These are phyloP conservation scores for Aporrectodea caliginosa DNA, from an alignment of 1,140 invertebrate species.

Conservation along the genomic window DNA sequence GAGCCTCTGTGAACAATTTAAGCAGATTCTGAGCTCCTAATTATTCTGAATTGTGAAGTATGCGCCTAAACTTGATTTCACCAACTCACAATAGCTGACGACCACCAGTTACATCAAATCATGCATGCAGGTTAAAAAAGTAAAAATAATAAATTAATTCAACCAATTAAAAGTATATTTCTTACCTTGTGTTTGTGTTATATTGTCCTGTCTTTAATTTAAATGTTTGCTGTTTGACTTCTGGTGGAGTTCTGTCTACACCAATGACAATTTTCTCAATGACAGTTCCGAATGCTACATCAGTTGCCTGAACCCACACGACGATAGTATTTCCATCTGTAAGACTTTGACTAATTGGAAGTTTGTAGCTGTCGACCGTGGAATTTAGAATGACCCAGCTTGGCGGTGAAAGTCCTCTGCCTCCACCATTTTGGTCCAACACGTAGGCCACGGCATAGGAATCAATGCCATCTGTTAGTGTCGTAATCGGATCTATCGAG, in stretches of 20 bases:
- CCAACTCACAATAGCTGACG: too few relatives aligned
- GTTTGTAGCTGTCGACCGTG: background rate
- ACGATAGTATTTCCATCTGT: background rate
- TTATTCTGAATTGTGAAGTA: too few relatives aligned
- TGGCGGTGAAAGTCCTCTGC: background rate
- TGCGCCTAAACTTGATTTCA: too few relatives aligned
- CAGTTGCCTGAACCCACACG: background rate
- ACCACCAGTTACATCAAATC: too few relatives aligned
- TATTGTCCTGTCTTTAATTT: background rate
- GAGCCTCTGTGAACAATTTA: too few relatives aligned
- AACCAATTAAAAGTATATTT: too few relatives aligned
- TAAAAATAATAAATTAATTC: too few relatives aligned
- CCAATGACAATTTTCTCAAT: background rate
- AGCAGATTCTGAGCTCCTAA: too few relatives aligned
- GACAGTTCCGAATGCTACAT: background rate
- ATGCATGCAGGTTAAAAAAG: too few relatives aligned
- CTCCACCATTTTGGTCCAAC: background rate
- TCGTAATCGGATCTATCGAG: background rate
- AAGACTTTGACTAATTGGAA: background rate
- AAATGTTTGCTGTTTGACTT: background rate
- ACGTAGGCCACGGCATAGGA: background rate
- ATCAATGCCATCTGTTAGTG: background rate
- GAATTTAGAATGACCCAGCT: background rate
- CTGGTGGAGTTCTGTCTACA: background rate
- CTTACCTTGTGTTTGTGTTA: background rate